phyloP scores from a whole-genome alignment of 2,797 vertebrate genomes.

The Coilia nasus region DNA sequence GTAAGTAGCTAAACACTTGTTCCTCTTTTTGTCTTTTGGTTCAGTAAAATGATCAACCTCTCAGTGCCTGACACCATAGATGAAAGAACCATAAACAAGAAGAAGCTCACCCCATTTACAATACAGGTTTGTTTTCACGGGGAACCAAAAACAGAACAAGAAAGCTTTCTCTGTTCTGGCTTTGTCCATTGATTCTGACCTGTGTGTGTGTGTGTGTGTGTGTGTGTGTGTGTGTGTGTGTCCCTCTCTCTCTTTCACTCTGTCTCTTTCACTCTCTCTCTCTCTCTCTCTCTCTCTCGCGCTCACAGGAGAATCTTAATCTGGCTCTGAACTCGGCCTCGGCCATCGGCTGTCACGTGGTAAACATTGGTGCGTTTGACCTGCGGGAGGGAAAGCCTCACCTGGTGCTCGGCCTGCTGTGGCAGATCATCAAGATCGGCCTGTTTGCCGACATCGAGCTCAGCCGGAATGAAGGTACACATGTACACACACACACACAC shows the following conservation, averaged over 20 bases:
- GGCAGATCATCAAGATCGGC: conserved; percentile 98
- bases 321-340: conserved; percentile 96
- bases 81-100: conserved; percentile 96
- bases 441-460: conserved; percentile 94
- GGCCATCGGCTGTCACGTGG: conserved; percentile 96
- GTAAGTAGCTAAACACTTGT: background rate
- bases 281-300: conserved; percentile 21
- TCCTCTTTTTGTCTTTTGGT: conserved; percentile 30
- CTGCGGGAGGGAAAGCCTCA: conserved; percentile 94
- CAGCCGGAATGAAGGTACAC: conserved; percentile 91
- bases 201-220: conserved; percentile 21
- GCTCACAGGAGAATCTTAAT: conserved; percentile 91
- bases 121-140: conserved; percentile 79
- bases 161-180: background rate
- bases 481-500: background rate
- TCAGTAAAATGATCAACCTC: conserved; percentile 97
- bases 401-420: conserved; percentile 92
- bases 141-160: background rate
- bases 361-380: conserved; percentile 94
- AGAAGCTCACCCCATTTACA: conserved; percentile 93
- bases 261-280: conserved; percentile 22
- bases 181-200: background rate
- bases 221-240: conserved; percentile 1
- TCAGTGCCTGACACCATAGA: conserved; percentile 96
- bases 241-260: background rate